phyloP scores from a whole-genome alignment of 92 coral and sea anemone genomes.

The Zoanthus gigantus region DNA sequence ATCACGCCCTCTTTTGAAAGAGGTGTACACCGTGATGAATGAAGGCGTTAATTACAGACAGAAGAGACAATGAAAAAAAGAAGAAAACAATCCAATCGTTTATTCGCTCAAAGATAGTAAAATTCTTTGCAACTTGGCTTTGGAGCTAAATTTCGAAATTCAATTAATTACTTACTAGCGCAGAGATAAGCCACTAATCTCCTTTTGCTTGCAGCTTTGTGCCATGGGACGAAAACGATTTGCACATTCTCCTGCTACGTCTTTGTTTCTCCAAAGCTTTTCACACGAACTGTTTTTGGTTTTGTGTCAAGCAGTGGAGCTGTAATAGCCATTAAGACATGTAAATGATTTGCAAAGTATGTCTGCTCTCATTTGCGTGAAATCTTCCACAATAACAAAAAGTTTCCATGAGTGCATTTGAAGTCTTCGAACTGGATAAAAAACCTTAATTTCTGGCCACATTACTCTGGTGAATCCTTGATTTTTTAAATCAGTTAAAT shows the following conservation, averaged over 20 bases:
- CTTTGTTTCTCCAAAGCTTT: constrained; percentile 7
- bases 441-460: not conserved
- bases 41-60: constrained; percentile 36
- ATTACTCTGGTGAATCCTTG: not conserved
- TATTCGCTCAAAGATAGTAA: constrained; percentile 21
- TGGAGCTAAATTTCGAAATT: not conserved
- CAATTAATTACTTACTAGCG: constrained; percentile 12
- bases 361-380: not conserved
- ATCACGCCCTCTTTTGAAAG: constrained; percentile 29
- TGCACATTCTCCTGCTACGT: not conserved
- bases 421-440: not conserved
- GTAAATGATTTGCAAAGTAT: not conserved
- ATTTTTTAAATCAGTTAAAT: not conserved
- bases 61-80: not conserved
- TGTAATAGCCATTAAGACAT: not conserved
- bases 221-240: constrained; percentile 2
- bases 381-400: not conserved
- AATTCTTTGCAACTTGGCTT: constrained; percentile 24
- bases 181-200: constrained; percentile 4
- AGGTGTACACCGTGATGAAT: constrained; percentile 41
- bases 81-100: constrained; percentile 12
- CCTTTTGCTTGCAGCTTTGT: not conserved
- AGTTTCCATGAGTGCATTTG: not conserved
- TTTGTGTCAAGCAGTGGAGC: not conserved
- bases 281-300: not conserved